Conservation (phyloP, 2,797 vertebrate genomes). For the Naso thynnoides region DNA sequence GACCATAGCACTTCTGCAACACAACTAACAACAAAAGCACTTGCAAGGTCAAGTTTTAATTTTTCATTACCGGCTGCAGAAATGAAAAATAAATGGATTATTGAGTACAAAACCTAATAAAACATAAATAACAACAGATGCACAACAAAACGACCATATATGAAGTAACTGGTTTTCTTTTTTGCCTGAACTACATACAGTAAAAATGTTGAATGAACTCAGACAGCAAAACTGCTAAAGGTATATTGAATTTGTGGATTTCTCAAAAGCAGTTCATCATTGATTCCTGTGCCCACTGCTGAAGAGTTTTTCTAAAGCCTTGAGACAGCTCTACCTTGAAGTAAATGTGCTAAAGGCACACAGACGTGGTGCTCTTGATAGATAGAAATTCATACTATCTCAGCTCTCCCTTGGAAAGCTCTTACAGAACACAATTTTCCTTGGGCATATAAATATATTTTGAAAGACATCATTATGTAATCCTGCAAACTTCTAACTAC, state of each 20-base stretch:
- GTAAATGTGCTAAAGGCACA: slow-evolving; percentile 71
- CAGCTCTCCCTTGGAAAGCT: slow-evolving; percentile 54
- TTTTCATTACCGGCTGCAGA: slow-evolving; percentile 38
- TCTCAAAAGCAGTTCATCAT: slow-evolving; percentile 69
- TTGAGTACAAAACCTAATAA: slow-evolving; percentile 20
- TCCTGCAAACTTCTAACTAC: slow-evolving; percentile 42
- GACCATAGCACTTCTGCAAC: neutral
- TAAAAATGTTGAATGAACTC: slow-evolving; percentile 41
- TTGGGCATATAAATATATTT: slow-evolving; percentile 39
- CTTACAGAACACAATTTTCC: slow-evolving; percentile 31
- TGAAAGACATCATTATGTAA: slow-evolving; percentile 52
- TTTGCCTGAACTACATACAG: slow-evolving; percentile 36
- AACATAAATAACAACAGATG: slow-evolving; percentile 23
- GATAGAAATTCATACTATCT: slow-evolving; percentile 56
- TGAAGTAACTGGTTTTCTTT: slow-evolving; percentile 34
- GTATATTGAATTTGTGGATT: slow-evolving; percentile 65
- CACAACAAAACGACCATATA: slow-evolving; percentile 44
- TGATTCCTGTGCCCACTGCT: slow-evolving; percentile 59
- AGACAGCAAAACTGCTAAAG: slow-evolving; percentile 53
- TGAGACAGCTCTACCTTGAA: slow-evolving; percentile 73
- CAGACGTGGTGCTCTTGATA: slow-evolving; percentile 48
- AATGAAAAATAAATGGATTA: slow-evolving; percentile 32
- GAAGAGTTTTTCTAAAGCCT: slow-evolving; percentile 61
- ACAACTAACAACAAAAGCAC: slow-evolving; percentile 12
- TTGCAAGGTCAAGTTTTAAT: slow-evolving; percentile 25